These are phyloP conservation scores for Rutilus rutilus DNA, from an alignment of 2,113 vertebrate species.

Conservation along the genomic window DNA sequence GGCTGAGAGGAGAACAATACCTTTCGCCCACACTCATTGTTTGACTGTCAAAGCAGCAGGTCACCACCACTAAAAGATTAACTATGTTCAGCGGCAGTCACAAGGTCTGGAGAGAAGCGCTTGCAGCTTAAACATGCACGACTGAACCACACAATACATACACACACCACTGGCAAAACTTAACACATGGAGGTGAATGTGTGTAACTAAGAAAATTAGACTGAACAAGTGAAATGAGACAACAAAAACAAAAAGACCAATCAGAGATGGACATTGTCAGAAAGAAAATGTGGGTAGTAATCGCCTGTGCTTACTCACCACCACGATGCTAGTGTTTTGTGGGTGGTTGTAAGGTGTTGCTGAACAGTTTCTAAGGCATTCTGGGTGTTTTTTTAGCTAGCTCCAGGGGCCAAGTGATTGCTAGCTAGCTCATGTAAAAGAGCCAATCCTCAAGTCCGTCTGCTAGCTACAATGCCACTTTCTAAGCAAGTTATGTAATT, in stretches of 20 bases:
- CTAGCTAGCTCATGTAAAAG: background rate
- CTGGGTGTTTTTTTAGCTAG: background rate
- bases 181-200: background rate
- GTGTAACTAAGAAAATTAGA: background rate
- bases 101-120: background rate
- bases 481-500: background rate
- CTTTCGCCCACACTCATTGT: constrained; percentile 18
- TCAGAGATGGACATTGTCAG: background rate
- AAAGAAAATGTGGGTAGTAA: background rate
- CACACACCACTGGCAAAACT: background rate
- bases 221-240: constrained; percentile 20
- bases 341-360: background rate
- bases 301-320: too few relatives aligned
- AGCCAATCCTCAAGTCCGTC: background rate
- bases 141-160: constrained; percentile 1
- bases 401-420: background rate
- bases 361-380: background rate
- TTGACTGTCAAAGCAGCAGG: constrained; percentile 38
- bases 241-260: background rate
- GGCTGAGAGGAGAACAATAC: background rate
- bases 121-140: background rate
- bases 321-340: background rate
- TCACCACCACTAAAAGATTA: constrained; percentile 33
- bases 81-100: constrained; percentile 19
- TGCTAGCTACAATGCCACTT: background rate